Base-by-base conservation (phyloP, 2,888 invertebrate genomes). In the Parnassius smintheus region DNA sequence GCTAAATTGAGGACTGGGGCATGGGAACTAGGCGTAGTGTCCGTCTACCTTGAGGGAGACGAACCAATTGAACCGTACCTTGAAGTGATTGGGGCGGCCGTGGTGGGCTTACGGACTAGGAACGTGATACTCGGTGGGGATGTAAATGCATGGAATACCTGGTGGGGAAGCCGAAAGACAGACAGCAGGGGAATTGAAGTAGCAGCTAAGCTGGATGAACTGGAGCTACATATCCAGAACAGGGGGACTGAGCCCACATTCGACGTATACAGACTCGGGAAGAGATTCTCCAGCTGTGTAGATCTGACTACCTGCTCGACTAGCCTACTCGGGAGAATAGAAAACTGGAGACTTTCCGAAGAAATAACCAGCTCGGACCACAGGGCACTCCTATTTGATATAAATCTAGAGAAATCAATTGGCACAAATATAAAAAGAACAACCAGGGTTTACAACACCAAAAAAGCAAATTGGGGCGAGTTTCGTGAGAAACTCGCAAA, bases 381-480 rank as follows among this genome's bases (percentile, higher is more conserved):
- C 41, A 53, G 7, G 11, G 52, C 52, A 35, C 35, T 53, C 2
- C 2, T 3, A 35, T 53, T 41, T n/a, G 41, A 35, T n/a, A 35
- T 53, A 41, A 53, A 41, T 2, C n/a, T 53, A 41, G 4, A 53
- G 2, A 25, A 51, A 51, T n/a, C 11, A 48, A 55, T 49, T 7
- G 25, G 41, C 25, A 25, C 55, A 18, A 52, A 45, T 54, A 12
- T 25, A 7, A 9, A 9, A 9, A 51, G 54, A 35, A 42, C 64
- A 53, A 62, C 65, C 11, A 46, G 67, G 41, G 35, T 41, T 41
- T 63, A 56, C 42, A 66, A 59, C 18, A 63, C 61, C 25, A 54
- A 56, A 35, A 59, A 65, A 11, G 56, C 56, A 18, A 52, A 62
- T n/a, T 62, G 65, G 62, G 18, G n/a, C 9, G 25, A 55, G 35